phyloP scores from a whole-genome alignment of 2,113 vertebrate genomes.

The Arenaria interpres region DNA sequence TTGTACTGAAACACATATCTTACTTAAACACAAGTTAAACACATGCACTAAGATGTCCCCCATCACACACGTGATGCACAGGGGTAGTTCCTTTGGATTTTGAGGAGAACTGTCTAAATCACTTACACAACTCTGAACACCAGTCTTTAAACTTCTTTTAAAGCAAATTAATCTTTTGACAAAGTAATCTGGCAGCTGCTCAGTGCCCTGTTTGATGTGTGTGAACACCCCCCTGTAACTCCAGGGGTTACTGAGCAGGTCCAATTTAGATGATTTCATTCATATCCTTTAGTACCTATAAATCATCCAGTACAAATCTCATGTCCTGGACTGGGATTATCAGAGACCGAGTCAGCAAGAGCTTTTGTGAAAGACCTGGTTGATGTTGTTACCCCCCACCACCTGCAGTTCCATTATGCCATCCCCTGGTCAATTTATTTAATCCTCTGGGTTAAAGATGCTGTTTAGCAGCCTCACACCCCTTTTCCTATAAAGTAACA shows the following conservation, averaged over 20 bases:
- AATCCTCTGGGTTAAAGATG: background rate
- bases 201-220: background rate
- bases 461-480: background rate
- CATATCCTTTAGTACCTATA: background rate
- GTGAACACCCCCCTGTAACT: background rate
- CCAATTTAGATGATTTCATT: background rate
- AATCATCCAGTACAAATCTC: background rate
- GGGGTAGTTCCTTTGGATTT: background rate
- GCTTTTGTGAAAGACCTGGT: background rate
- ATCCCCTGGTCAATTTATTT: background rate
- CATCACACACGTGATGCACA: background rate
- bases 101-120: background rate
- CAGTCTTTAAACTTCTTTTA: too few relatives aligned
- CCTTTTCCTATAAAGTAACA: conserved; percentile 22
- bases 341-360: background rate
- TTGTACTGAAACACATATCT: background rate
- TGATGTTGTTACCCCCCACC: background rate
- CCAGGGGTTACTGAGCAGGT: rapidly evolving
- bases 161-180: background rate
- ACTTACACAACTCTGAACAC: background rate
- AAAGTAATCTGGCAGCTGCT: background rate
- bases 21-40: background rate
- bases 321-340: background rate
- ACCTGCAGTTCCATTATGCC: background rate
- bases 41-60: background rate